These are phyloP conservation scores for Globodera rostochiensis DNA, from an alignment of 1,140 invertebrate species.

Conservation along the genomic window DNA sequence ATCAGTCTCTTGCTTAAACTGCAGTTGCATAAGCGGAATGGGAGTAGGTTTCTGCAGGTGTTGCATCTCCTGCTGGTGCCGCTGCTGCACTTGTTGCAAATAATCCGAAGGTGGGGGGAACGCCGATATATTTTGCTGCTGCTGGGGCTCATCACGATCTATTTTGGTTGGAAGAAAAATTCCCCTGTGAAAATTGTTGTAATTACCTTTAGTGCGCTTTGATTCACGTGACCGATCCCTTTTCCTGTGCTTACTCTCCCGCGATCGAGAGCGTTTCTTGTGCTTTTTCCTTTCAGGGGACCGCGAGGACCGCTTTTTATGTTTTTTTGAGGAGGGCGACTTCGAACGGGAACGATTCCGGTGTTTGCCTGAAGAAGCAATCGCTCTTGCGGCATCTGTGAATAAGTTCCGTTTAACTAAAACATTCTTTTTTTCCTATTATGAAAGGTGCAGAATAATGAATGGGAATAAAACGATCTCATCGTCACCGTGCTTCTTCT, in stretches of 20 bases:
- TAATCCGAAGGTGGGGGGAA: conserved; percentile 28
- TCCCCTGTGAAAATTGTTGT: not conserved
- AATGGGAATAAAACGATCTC: no score
- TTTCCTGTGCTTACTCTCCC: conserved; percentile 19
- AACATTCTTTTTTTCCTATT: not conserved
- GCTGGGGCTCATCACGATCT: not conserved
- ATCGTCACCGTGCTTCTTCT: no score
- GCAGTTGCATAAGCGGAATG: not conserved
- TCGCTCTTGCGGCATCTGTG: not conserved
- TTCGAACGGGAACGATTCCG: conserved; percentile 17
- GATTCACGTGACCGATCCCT: conserved; percentile 1
- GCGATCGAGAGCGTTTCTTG: conserved; percentile 22
- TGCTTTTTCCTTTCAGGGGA: conserved; percentile 29
- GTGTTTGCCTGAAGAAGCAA: conserved; percentile 17
- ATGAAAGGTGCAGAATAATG: no score
- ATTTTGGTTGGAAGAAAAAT: not conserved
- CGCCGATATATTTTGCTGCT: conserved; percentile 1
- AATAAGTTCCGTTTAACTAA: not conserved
- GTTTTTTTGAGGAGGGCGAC: conserved; percentile 20
- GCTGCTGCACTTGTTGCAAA: conserved; percentile 24
- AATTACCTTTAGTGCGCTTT: conserved; percentile 6
- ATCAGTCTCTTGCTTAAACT: not conserved
- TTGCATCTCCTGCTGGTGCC: conserved; percentile 28
- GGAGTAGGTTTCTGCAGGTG: conserved; percentile 4
- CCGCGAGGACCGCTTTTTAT: conserved; percentile 18